A percentile compares a stretch with the other conserved stretches of the same genome.
Conservation (phyloP, 2,797 vertebrate species). For the Ficedula albicollis region DNA sequence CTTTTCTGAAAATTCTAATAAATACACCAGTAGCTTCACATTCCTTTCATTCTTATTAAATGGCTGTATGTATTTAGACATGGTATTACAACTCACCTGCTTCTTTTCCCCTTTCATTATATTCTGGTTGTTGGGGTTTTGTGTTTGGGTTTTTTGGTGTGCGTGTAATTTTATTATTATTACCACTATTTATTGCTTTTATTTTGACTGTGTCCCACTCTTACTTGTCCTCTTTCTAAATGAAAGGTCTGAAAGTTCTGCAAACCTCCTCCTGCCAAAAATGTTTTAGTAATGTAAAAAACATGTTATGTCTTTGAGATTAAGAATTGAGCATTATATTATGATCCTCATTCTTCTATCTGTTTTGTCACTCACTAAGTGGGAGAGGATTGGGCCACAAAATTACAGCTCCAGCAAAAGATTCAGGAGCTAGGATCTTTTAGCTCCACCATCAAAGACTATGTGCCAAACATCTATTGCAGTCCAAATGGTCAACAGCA, state of each 20-base stretch:
- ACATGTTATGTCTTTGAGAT: not conserved
- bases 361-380: not conserved
- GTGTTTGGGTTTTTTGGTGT: no score
- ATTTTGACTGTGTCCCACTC: not conserved
- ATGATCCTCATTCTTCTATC: not conserved
- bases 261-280: not conserved
- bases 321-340: not conserved
- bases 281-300: not conserved
- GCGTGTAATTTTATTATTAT: no score
- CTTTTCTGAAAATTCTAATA: not conserved
- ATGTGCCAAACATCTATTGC: not conserved
- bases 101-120: not conserved
- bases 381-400: not conserved
- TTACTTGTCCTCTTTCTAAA: not conserved
- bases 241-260: not conserved
- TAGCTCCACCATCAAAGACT: not conserved
- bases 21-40: not conserved
- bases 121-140: not conserved
- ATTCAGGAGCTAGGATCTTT: not conserved
- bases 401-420: not conserved
- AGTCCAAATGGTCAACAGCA: not conserved
- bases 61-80: not conserved
- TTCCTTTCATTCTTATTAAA: not conserved
- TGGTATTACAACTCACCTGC: not conserved
- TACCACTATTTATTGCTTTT: not conserved